Base-by-base conservation (phyloP, 2,888 invertebrate genomes). In the Mythimna impura region DNA sequence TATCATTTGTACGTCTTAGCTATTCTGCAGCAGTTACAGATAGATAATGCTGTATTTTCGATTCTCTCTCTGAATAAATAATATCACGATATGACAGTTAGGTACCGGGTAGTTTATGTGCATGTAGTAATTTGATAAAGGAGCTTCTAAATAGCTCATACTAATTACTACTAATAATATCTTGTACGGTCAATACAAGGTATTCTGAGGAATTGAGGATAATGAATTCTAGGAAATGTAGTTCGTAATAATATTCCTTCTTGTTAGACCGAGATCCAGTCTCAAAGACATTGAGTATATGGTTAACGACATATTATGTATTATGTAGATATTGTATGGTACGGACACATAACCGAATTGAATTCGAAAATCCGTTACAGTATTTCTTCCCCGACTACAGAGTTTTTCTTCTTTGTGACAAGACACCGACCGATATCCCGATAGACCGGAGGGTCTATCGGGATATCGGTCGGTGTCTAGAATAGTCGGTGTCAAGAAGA, bases 91-190 rank as follows among this genome's bases (percentile, higher is more conserved):
- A 14, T 43, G 25, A 43, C 0, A 25, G 5, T 43, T n/a, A 40
- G n/a, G 2, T 40, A 36, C 20, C 10, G 7, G 0, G 3, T 14
- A 7, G 3, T 14, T 9, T 5, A 5, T 43, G 34, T 47, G n/a
- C 10, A 34, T 58, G n/a, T 22, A 34, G 40, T 50, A 34, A 52
- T 52, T 71, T 50, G 25, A 66, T 60, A 60, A 67, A 9, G 7
- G 10, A 36, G 1, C 25, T 20, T 4, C 4, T 40, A 12, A 43
- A 34, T 14, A 36, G n/a, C 22, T 73, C 12, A 30, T 30, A 30
- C 30, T 30, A 30, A 30, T 30, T 30, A 30, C 30, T 30, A 2
- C 2, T 30, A 30, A 30, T 30, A 30, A 3, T 30, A 0, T 30
- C 2, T 30, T 30, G 30, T 30, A 30, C 30, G n/a, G 47, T 57